Evolutionary conservation across 2,888 invertebrate species (phyloP).

Genomic region (Griposia aprilina): DNA sequence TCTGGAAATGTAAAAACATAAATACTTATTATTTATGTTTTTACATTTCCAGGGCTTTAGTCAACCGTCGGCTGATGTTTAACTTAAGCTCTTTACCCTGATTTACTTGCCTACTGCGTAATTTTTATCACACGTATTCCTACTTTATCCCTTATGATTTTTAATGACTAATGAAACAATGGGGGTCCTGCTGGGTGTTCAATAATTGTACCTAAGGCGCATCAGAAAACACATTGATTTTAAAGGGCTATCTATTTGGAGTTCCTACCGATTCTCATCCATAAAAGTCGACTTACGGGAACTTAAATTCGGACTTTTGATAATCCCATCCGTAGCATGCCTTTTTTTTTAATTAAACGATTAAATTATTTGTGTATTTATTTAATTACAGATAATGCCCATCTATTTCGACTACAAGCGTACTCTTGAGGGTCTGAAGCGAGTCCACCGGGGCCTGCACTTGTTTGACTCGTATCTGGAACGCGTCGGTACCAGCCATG

Average conservation of each 20-base stretch:
- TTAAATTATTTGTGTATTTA: neutral
- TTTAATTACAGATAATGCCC: conserved; percentile 92
- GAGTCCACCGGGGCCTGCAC: too few relatives aligned
- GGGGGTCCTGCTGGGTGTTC: too few relatives aligned
- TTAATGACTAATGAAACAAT: too few relatives aligned
- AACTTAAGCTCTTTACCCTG: conserved; percentile 94
- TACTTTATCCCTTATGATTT: neutral
- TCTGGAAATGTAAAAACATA: too few relatives aligned
- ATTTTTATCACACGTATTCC: conserved; percentile 68
- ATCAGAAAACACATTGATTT: neutral
- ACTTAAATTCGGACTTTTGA: neutral
- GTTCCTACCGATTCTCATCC: neutral
- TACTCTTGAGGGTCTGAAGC: too few relatives aligned
- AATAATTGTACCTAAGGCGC: neutral
- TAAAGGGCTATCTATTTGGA: neutral
- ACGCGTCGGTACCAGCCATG: too few relatives aligned
- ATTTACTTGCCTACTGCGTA: conserved; percentile 92
- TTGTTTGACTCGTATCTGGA: too few relatives aligned
- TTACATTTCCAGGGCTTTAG: conserved; percentile 89
- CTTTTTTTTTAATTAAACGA: neutral
- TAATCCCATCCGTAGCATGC: neutral
- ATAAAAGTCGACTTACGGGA: neutral
- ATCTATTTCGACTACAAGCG: conserved; percentile 94
- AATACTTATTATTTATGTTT: neutral
- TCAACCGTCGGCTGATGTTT: conserved; percentile 94